A percentile compares a stretch with the other conserved stretches of the same genome.
phyloP scores from a whole-genome alignment of 2,888 invertebrate genomes.

The Andrena flavipes region DNA sequence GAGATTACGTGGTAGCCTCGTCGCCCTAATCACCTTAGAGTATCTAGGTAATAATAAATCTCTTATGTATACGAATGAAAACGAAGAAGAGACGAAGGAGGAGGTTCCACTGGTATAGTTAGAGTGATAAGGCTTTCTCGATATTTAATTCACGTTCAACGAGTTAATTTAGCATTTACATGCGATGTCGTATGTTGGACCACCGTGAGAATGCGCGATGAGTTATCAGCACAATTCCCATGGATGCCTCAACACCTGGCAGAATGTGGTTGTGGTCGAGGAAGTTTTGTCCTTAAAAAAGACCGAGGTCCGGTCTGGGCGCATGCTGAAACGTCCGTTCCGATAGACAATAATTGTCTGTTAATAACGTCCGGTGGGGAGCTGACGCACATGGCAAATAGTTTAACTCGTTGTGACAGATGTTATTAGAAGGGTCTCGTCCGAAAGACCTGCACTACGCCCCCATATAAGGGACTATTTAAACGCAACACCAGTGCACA shows the following conservation, averaged over 20 bases:
- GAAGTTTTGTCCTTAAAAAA: constrained; percentile 79
- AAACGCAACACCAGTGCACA: no score
- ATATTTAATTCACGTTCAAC: constrained; percentile 38
- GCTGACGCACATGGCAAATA: constrained; percentile 78
- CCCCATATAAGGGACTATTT: no score
- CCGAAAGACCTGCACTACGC: constrained; percentile 18
- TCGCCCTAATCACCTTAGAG: background rate
- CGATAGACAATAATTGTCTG: constrained; percentile 78
- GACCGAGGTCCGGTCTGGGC: constrained; percentile 54
- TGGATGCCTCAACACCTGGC: constrained; percentile 83
- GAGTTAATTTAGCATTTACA: constrained; percentile 64
- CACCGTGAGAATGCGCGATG: constrained; percentile 83
- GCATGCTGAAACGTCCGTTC: constrained; percentile 53
- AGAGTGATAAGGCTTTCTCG: background rate
- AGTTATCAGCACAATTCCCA: constrained; percentile 84
- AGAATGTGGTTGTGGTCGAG: constrained; percentile 68
- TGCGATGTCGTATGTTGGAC: constrained; percentile 64
- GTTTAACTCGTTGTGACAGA: constrained; percentile 77
- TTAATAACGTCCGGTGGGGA: constrained; percentile 80
- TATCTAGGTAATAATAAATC: no score
- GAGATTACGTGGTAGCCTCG: no score
- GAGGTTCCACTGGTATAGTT: background rate
- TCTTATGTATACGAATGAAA: no score
- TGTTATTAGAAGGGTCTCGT: constrained; percentile 68
- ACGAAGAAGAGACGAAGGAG: background rate